Evolutionary conservation across 1,140 invertebrate species (phyloP), one percentile per base, ranked within the genome.

Genomic region (Anadara kagoshimensis): DNA sequence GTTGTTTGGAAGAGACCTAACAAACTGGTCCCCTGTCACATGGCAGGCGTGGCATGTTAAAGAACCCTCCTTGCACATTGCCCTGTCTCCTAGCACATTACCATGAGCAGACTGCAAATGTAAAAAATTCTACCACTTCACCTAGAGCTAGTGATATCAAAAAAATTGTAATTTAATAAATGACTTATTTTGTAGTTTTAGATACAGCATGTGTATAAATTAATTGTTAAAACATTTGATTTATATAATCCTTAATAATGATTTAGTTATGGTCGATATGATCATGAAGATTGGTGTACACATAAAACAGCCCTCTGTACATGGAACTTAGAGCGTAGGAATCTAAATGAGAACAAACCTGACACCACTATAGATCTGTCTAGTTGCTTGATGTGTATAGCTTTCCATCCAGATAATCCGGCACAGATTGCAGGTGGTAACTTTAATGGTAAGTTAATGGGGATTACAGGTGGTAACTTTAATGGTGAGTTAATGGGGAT

Each of bases 231-330:
- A 12, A 41, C 43, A 65, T 36, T 3, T 29, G 10, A 51, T 18
- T 66, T 53, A 22, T 59, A 14, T 0, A 22, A 3, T 45, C 78
- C 77, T 82, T 84, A 72, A 80, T 71, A 18, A 20, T 7, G 14
- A 1, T 16, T 24, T n/a, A 88, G 83, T 45, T 89, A 80, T 82
- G 89, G 89, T 24, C 76, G 87, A 45, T 83, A 77, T 79, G 87
- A 89, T 63, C 89, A 90, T 76, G 88, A 89, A 59, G 86, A 88
- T 63, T 88, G 88, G 84, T 90, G 89, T 74, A 89, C 85, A 26
- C 89, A 90, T 70, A 84, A 81, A 58, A 79, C 87, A 20, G 73
- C 80, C 1, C 59, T 90, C 5, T 88, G 85, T 59, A 88, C 87
- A 0, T 90, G 89, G 89, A 90, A 89, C 72, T 54, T 90, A 45